phyloP scores from a whole-genome alignment of 1,140 invertebrate genomes.

The Achatina immaculata region DNA sequence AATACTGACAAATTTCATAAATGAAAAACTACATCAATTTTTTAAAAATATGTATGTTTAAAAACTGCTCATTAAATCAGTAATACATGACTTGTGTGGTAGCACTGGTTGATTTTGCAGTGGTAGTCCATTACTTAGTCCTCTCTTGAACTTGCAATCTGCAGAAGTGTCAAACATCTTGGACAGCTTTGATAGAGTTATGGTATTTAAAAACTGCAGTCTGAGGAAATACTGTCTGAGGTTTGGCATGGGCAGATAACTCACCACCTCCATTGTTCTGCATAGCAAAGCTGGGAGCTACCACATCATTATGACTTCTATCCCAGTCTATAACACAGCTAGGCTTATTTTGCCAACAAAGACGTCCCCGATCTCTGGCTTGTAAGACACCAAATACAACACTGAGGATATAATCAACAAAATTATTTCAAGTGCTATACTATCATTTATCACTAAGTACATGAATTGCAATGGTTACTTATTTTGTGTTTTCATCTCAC shows the following conservation, averaged over 20 bases:
- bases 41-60: no score
- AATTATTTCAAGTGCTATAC: not conserved
- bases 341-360: slow-evolving; percentile 61
- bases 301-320: slow-evolving; percentile 60
- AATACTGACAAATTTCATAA: no score
- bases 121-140: slow-evolving; percentile 1
- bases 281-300: slow-evolving; percentile 35
- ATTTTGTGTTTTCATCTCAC: not conserved
- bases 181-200: not conserved
- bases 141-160: not conserved
- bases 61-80: no score
- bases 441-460: not conserved
- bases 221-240: not conserved
- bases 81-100: no score
- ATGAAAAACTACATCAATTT: no score
- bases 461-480: not conserved
- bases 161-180: slow-evolving; percentile 4
- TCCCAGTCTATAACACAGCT: slow-evolving; percentile 48
- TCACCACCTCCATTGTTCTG: slow-evolving; percentile 12
- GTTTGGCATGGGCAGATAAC: not conserved
- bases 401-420: slow-evolving; percentile 18
- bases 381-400: slow-evolving; percentile 60
- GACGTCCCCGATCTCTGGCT: slow-evolving; percentile 52
- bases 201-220: slow-evolving; percentile 12
- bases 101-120: not conserved